Conservation (phyloP, 1,140 invertebrate genomes). For the Drosophila obscura region DNA sequence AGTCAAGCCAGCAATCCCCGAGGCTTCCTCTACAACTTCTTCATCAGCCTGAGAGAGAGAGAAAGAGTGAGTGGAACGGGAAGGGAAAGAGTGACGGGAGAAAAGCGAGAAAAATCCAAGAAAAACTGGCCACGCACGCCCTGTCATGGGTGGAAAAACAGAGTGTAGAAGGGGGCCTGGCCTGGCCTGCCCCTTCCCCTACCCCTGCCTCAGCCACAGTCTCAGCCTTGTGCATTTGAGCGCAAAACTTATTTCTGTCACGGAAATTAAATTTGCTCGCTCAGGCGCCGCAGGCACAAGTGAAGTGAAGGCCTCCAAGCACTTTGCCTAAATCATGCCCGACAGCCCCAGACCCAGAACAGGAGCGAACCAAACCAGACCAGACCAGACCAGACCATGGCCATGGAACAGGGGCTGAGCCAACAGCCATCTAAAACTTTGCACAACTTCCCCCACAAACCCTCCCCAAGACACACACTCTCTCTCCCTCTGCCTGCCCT, state of each 20-base stretch:
- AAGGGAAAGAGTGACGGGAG: not conserved
- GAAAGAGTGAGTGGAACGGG: no score
- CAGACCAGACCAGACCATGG: conserved; percentile 12
- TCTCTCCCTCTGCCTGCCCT: not conserved
- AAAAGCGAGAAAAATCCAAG: conserved; percentile 43
- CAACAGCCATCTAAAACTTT: conserved; percentile 59
- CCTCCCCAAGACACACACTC: not conserved
- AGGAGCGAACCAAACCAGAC: no score
- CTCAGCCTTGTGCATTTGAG: conserved; percentile 72
- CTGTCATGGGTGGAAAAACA: conserved; percentile 10
- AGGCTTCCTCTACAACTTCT: conserved; percentile 31
- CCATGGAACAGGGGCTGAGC: conserved; percentile 5
- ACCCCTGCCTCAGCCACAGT: not conserved
- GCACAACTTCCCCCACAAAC: conserved; percentile 57
- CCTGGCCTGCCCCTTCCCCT: conserved; percentile 41
- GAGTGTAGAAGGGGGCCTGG: conserved; percentile 51
- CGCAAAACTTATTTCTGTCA: conserved; percentile 83
- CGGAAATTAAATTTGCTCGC: conserved; percentile 82
- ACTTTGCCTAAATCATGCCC: conserved; percentile 82
- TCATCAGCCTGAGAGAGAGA: not conserved
- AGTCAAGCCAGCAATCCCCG: conserved; percentile 50
- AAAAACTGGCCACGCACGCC: conserved; percentile 42
- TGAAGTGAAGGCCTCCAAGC: conserved; percentile 56
- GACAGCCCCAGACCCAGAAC: conserved; percentile 57
- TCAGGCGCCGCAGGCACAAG: conserved; percentile 57